phyloP scores from a whole-genome alignment of 2,797 vertebrate species.

The Anabas testudineus region DNA sequence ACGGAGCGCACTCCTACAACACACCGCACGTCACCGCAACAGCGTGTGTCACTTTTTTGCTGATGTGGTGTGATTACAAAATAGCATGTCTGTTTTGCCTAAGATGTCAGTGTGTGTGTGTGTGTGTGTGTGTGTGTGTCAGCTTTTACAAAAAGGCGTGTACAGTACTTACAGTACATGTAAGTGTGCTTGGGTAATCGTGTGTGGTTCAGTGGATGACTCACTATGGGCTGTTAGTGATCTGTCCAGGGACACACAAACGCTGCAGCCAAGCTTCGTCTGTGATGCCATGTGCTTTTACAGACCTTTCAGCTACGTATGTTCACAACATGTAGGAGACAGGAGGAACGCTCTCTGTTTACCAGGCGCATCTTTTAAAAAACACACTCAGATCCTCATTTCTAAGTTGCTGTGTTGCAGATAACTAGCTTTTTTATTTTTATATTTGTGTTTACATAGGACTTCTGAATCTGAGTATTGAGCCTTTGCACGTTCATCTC shows the following conservation, averaged over 20 bases:
- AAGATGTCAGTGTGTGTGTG: conserved; percentile 33
- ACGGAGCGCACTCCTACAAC: conserved; percentile 32
- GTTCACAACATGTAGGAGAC: conserved; percentile 36
- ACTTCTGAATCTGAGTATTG: neutral
- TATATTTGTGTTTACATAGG: neutral
- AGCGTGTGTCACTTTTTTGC: conserved; percentile 41
- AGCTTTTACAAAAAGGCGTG: conserved; percentile 18
- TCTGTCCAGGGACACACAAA: conserved; percentile 66
- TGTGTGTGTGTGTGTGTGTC: conserved; percentile 1
- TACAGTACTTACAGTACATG: conserved; percentile 6
- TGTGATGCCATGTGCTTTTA: conserved; percentile 60
- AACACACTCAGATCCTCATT: neutral
- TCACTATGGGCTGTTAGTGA: conserved; percentile 58
- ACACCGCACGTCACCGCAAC: conserved; percentile 29
- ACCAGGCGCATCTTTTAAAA: conserved; percentile 37
- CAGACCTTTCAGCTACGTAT: conserved; percentile 52
- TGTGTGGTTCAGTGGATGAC: conserved; percentile 54
- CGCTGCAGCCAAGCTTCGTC: conserved; percentile 12
- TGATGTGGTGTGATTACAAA: conserved; percentile 44
- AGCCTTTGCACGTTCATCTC: neutral
- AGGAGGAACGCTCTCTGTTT: conserved; percentile 54
- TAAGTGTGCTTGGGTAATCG: conserved; percentile 12
- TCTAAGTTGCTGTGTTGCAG: neutral
- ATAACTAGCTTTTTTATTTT: neutral
- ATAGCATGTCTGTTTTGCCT: conserved; percentile 22